Percentiles rank a stretch among this genome's conserved stretches.
phyloP scores from a whole-genome alignment of 2,113 vertebrate genomes.

The Campylomormyrus tamandua region DNA sequence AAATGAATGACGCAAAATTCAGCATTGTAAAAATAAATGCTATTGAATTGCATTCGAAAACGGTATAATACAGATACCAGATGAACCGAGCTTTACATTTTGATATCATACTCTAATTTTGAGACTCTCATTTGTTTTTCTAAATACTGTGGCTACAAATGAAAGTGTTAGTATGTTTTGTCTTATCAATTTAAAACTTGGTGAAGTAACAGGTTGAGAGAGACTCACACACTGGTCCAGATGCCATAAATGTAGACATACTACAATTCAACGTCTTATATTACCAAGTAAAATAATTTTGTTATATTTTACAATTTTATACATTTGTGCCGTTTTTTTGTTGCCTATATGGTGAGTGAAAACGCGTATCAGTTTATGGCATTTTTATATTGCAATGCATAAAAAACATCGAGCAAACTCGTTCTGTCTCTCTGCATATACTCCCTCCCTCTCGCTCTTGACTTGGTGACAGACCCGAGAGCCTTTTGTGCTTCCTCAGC shows the following conservation, averaged over 20 bases:
- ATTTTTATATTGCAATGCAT: background rate
- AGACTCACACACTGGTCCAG: background rate
- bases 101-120: background rate
- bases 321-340: background rate
- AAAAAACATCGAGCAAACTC: background rate
- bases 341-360: background rate
- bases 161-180: background rate
- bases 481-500: slow-evolving; percentile 92
- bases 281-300: background rate
- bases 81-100: background rate
- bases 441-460: slow-evolving; percentile 58
- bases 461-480: slow-evolving; percentile 85
- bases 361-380: background rate
- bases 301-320: background rate
- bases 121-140: background rate
- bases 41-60: background rate
- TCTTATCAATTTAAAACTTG: background rate
- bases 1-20: background rate
- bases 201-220: background rate
- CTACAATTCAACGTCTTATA: background rate
- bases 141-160: background rate
- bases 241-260: background rate
- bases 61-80: background rate
- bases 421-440: slow-evolving; percentile 44
- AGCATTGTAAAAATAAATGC: background rate